Base-by-base conservation (phyloP, 2,797 vertebrate genomes). In the Pangasius mekongensis region DNA sequence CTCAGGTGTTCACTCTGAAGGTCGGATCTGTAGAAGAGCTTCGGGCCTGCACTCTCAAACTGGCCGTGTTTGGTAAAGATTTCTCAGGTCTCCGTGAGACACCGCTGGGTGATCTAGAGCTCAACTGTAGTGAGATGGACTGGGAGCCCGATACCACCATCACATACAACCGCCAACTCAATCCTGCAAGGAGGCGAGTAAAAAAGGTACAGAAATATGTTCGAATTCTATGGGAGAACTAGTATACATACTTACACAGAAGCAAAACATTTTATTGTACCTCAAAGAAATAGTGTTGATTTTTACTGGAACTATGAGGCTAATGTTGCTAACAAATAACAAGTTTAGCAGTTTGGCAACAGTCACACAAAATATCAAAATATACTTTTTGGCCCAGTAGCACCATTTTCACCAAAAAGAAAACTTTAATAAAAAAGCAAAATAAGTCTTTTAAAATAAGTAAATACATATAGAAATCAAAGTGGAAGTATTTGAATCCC, bases 31-130 rank as follows among this genome's bases (percentile, higher is more conserved):
- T 92, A 66, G 95, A 96, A 18, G 94, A 95, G 89, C 94, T 97
- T 43, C 92, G 83, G 4, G 56, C 90, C 67, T 95, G 95, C 89
- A 95, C 92, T 0, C 91, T 97, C 89, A 94, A 90, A 62, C 94
- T 97, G 39, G 94, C 93, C 0, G 94, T 96, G 54, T 95, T 93
- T 86, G 92, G 93, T 91, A 95, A 93, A 90, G 95, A 96, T 89
- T 97, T 96, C 92, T 95, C 95, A 0, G 95, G 96, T 85, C 92
- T 97, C 0, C 93, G 95, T 74, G 96, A 97, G 89, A 92, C 94
- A 0, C 92, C 91, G 0, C 89, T 97, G 30, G 97, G 96, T 0
- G 92, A 94, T 81, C 92, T 97, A 91, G 94, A 97, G 90, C 93
- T 97, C 80, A 77, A 94, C 22, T 97, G 96, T 62, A 91, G 93